Evolutionary conservation across 2,797 vertebrate genomes (phyloP).

Genomic region (Premnoplex brunnescens): DNA sequence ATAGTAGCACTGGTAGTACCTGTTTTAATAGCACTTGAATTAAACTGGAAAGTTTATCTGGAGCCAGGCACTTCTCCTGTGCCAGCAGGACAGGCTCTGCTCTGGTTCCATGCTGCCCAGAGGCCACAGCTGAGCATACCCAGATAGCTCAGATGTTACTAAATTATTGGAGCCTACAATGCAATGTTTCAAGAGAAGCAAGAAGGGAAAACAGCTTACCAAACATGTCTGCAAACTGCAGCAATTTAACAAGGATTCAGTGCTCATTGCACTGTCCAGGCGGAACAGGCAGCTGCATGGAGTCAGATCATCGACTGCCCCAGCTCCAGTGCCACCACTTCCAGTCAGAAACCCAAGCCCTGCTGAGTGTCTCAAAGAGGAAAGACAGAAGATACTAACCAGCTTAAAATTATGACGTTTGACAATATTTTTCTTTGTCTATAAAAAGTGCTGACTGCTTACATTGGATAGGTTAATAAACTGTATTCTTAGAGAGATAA

Average conservation of each 20-base stretch:
- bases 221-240: neutral
- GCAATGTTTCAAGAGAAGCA: neutral
- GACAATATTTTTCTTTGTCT: neutral
- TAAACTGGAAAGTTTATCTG: neutral
- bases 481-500: neutral
- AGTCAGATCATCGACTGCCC: fast-evolving
- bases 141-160: neutral
- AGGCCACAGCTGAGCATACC: neutral
- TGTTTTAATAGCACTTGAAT: neutral
- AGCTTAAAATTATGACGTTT: neutral
- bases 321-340: neutral
- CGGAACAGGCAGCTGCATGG: neutral
- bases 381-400: neutral
- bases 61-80: fast-evolving
- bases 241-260: neutral
- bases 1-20: neutral
- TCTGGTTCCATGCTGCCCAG: neutral
- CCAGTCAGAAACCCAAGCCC: neutral
- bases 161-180: neutral
- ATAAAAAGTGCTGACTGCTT: neutral
- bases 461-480: neutral
- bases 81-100: neutral
- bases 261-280: fast-evolving
- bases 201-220: neutral
- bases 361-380: neutral